Conservation (phyloP, 64 coral and sea anemone species). For the Orbicella faveolata region DNA sequence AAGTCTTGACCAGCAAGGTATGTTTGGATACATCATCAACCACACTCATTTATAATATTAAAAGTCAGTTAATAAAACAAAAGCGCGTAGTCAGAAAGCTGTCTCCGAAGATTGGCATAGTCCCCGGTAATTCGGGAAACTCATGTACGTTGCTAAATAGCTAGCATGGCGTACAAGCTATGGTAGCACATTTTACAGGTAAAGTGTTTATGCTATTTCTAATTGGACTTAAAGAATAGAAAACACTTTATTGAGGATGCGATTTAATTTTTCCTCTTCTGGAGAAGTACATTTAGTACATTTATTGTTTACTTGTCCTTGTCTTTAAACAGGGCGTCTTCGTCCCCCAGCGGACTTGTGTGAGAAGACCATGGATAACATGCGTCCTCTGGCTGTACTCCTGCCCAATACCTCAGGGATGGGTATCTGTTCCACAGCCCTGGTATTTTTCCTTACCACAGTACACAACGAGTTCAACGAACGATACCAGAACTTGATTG, state of each 20-base stretch:
- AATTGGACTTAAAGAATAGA: no score
- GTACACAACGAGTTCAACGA: slow-evolving; percentile 73
- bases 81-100: no score
- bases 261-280: neutral
- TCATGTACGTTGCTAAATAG: no score
- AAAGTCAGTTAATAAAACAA: neutral
- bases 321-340: slow-evolving; percentile 51
- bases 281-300: neutral
- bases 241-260: no score
- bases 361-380: slow-evolving; percentile 39
- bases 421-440: slow-evolving; percentile 65
- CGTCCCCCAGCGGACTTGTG: slow-evolving; percentile 53
- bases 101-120: no score
- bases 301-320: neutral
- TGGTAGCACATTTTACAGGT: no score
- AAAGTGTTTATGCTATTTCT: no score
- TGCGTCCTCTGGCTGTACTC: slow-evolving; percentile 51
- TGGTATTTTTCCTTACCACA: slow-evolving; percentile 57
- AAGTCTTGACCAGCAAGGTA: slow-evolving; percentile 64
- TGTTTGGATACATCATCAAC: neutral
- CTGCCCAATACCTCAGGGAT: slow-evolving; percentile 51
- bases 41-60: neutral
- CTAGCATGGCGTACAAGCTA: no score
- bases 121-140: no score
- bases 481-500: slow-evolving; percentile 41